Conservation (phyloP, 2,113 vertebrate species). For the Ondatra zibethicus region DNA sequence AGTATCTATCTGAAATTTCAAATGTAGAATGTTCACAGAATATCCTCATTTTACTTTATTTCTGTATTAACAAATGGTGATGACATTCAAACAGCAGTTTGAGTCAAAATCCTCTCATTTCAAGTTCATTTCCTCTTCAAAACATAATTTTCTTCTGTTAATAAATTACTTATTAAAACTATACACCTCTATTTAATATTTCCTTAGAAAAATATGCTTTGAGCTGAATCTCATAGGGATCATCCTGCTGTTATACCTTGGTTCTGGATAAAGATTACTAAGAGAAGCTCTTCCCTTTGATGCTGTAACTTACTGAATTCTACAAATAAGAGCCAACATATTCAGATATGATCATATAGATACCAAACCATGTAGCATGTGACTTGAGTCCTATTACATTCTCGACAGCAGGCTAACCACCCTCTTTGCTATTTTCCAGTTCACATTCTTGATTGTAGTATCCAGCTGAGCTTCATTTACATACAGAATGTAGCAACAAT, state of each 20-base stretch:
- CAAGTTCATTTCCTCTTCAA: not conserved
- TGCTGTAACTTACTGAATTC: not conserved
- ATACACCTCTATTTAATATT: not conserved
- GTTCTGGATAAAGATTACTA: not conserved
- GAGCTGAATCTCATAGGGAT: not conserved
- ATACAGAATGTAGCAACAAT: not conserved
- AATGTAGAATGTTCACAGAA: not conserved
- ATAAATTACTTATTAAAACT: not conserved
- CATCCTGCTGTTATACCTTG: not conserved
- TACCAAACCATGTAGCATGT: not conserved
- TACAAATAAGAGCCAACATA: not conserved
- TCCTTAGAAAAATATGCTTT: not conserved
- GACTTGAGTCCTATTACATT: not conserved
- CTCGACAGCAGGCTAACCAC: not conserved
- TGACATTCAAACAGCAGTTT: not conserved
- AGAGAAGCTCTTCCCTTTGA: not conserved
- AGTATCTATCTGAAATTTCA: constrained; percentile 1
- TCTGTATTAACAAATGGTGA: not conserved
- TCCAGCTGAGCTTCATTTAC: not conserved
- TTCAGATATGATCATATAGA: not conserved
- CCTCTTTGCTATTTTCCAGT: not conserved
- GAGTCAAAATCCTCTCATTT: not conserved
- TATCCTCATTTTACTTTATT: not conserved
- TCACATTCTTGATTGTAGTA: not conserved
- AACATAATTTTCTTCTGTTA: not conserved